Conservation (phyloP, 2,888 invertebrate genomes). For the Spicauda simplicius region DNA sequence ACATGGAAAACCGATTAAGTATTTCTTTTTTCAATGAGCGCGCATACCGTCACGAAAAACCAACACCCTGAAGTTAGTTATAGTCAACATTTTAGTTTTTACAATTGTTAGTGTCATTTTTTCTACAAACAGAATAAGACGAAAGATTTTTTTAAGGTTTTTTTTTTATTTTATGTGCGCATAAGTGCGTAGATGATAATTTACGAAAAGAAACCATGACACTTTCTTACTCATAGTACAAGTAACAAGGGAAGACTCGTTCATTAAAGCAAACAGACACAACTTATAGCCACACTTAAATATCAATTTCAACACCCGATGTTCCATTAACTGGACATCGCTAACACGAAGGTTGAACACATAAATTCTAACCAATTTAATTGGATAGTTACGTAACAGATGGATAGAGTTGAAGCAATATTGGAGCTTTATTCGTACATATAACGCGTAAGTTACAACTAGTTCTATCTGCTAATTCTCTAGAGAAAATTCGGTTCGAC, state of each 20-base stretch:
- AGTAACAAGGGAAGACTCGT: slow-evolving; percentile 21
- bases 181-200: neutral
- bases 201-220: neutral
- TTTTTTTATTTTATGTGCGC: too few relatives aligned
- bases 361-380: slow-evolving; percentile 74
- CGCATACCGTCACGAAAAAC: too few relatives aligned
- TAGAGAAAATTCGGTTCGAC: slow-evolving; percentile 57
- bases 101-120: too few relatives aligned
- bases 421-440: slow-evolving; percentile 59
- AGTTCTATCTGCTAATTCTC: slow-evolving; percentile 57
- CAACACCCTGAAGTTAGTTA: too few relatives aligned
- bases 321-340: slow-evolving; percentile 29
- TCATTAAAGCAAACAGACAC: slow-evolving; percentile 26
- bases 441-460: slow-evolving; percentile 44
- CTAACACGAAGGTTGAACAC: slow-evolving; percentile 45
- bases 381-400: slow-evolving; percentile 72
- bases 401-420: slow-evolving; percentile 66
- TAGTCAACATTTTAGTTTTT: too few relatives aligned
- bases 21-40: too few relatives aligned
- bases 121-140: too few relatives aligned
- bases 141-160: too few relatives aligned
- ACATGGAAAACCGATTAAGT: too few relatives aligned
- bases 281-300: slow-evolving; percentile 30
- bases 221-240: neutral
- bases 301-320: slow-evolving; percentile 38